A percentile compares a stretch with the other conserved stretches of the same genome.
phyloP scores from a whole-genome alignment of 2,797 vertebrate genomes.

The Benthosema pterotum region DNA sequence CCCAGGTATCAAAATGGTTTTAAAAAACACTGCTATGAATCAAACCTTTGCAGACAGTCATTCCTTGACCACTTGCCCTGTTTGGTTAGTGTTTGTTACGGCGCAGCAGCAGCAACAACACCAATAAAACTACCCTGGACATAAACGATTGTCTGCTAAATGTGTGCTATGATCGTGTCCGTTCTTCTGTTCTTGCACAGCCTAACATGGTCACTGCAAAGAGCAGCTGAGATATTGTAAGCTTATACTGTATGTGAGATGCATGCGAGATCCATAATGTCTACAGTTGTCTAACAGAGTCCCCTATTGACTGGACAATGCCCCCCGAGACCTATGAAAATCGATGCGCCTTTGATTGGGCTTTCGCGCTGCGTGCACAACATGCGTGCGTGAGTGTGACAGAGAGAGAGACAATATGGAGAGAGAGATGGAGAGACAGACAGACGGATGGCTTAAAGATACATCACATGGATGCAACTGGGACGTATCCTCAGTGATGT shows the following conservation, averaged over 20 bases:
- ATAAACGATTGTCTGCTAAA: background rate
- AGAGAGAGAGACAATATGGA: too few relatives aligned
- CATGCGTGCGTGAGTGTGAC: background rate
- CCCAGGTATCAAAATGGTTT: too few relatives aligned
- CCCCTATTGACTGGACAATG: slow-evolving; percentile 63
- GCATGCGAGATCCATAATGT: slow-evolving; percentile 68
- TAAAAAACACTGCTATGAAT: too few relatives aligned
- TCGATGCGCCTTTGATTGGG: slow-evolving; percentile 72
- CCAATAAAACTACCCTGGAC: too few relatives aligned
- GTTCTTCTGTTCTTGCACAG: background rate
- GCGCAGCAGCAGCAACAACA: too few relatives aligned
- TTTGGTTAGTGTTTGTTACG: too few relatives aligned
- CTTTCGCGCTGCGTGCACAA: background rate
- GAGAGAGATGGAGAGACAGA: too few relatives aligned
- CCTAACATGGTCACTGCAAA: background rate
- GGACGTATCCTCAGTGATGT: too few relatives aligned
- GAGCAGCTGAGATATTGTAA: slow-evolving; percentile 46
- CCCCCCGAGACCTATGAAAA: slow-evolving; percentile 66
- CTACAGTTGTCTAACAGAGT: slow-evolving; percentile 72
- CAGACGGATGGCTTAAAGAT: too few relatives aligned
- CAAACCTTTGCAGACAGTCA: too few relatives aligned
- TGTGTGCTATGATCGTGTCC: background rate
- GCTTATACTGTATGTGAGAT: slow-evolving; percentile 11
- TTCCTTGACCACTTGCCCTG: too few relatives aligned
- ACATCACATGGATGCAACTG: too few relatives aligned